Evolutionary conservation across 2,888 invertebrate species (phyloP), one percentile per base, ranked within the genome.

Genomic region (Kuschelorhynchus macadamiae): DNA sequence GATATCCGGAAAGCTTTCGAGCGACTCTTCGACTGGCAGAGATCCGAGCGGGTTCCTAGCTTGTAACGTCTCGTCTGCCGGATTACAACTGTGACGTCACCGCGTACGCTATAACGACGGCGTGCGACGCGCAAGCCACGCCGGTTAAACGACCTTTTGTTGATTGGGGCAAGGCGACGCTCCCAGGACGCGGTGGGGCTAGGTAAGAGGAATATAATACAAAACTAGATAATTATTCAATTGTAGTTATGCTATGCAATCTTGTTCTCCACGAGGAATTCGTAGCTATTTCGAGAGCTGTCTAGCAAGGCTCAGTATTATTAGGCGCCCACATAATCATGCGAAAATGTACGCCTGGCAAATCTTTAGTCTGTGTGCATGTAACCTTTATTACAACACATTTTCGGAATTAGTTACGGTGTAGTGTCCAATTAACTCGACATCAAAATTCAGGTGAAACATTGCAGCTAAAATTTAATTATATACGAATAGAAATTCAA

Each of bases 41-140:
- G 47, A 55, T 18, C 41, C 33, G 50, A 42, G 41, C 41, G 49
- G 39, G 47, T 36, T 39, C 25, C 36, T 33, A 36, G 49, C 63
- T 55, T 47, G 55, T 55, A 36, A 42, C 50, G 61, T 56, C 67
- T 67, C 56, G 61, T 67, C 67, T 39, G 32, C 59, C 60, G 49
- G 67, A 67, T 61, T 67, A 67, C 67, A 67, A 67, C 67, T 50
- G 56, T 67, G 67, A 67, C 67, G 67, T 67, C 67, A 67, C 32
- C 32, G 21, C 14, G 44, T 67, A 60, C 61, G 53, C 32, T 56
- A 55, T 33, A 36, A 57, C 55, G 55, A 47, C 60, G 56, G 53
- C 53, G 52, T 53, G 55, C 60, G 66, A 56, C 44, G 56, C 61
- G 42, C 50, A 32, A 47, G 30, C 47, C 17, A 44, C 25, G 52